Conservation (phyloP, 2,113 vertebrate genomes). For the Xenopus borealis region DNA sequence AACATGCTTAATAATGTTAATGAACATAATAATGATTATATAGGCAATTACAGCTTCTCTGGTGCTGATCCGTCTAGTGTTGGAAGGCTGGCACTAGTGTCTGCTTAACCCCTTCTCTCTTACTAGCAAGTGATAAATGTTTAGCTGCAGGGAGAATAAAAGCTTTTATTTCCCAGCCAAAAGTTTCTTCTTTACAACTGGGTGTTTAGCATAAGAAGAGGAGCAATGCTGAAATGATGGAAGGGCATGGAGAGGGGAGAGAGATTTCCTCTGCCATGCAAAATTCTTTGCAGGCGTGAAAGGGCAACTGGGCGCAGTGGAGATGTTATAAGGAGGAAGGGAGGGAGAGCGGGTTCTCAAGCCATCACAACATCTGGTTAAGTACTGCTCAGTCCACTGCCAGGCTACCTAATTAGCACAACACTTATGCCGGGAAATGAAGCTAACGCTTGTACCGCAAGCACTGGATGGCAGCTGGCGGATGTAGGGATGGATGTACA, state of each 20-base stretch:
- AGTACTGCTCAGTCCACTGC: constrained; percentile 74
- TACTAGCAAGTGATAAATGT: constrained; percentile 2
- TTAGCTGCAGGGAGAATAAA: not conserved
- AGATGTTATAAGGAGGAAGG: constrained; percentile 43
- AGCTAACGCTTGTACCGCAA: constrained; percentile 19
- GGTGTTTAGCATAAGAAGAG: constrained; percentile 63
- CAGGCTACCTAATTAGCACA: constrained; percentile 85
- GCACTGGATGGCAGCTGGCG: constrained; percentile 28
- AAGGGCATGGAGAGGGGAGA: constrained; percentile 46
- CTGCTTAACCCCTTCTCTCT: constrained; percentile 19
- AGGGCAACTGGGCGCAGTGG: constrained; percentile 62
- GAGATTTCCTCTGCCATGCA: constrained; percentile 50
- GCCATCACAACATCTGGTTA: constrained; percentile 95
- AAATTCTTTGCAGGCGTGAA: constrained; percentile 57
- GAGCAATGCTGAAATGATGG: constrained; percentile 24
- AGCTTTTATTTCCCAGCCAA: not conserved
- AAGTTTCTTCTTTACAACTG: constrained; percentile 58
- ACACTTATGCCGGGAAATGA: constrained; percentile 87
- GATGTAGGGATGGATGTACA: constrained; percentile 50
- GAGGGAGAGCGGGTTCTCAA: constrained; percentile 57
- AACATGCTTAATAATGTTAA: constrained; percentile 26
- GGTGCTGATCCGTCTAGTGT: constrained; percentile 9
- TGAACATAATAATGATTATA: constrained; percentile 39
- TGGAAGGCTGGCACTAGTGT: not conserved
- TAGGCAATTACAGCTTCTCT: constrained; percentile 27